Evolutionary conservation across 2,797 vertebrate species (phyloP), one percentile per base, ranked within the genome.

Genomic region (Lacerta viridis): DNA sequence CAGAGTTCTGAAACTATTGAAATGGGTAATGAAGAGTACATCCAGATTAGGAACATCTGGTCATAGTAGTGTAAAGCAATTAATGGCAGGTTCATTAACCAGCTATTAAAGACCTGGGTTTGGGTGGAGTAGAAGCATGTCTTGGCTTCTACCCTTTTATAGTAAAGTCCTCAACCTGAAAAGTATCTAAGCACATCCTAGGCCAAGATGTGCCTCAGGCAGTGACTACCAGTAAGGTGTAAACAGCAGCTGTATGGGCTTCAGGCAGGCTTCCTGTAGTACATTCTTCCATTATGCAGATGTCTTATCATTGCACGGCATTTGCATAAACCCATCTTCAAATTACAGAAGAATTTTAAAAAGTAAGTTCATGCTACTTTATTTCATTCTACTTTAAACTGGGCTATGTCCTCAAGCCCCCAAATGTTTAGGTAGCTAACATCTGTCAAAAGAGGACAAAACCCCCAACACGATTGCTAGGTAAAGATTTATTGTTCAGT

Each of bases 1-100:
- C 2, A 87, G 79, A n/a, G 18, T 91, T 33, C 46, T 69, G 84
- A 93, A 91, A 84, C 10, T 17, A 10, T 6, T 72, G 1, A 39
- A 43, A 41, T 55, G 27, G 0, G 68, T 85, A 87, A 64, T 4
- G 5, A n/a, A 39, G 76, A 71, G 68, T 80, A 88, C 85, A 82
- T 64, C 0, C 1, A 83, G 90, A 43, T 43, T 59, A 29, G n/a
- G 23, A 68, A 50, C 72, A 68, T 55, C 61, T 69, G 61, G 10
- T 2, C 9, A 29, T 39, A 43, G 77, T 2, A 4, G 23, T 55
- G 3, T 25, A 79, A 10, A 68, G 43, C 27, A 17, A 75, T 64
- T 75, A 81, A 74, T 36, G 13, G 27, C n/a, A 77, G 39, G n/a
- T 20, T 82, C 29, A 3, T 29, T 82, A 50, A 64, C 27, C 39